A percentile compares a stretch with the other conserved stretches of the same genome.
Conservation (phyloP, 2,888 invertebrate species). For the Brachyptera putata region DNA sequence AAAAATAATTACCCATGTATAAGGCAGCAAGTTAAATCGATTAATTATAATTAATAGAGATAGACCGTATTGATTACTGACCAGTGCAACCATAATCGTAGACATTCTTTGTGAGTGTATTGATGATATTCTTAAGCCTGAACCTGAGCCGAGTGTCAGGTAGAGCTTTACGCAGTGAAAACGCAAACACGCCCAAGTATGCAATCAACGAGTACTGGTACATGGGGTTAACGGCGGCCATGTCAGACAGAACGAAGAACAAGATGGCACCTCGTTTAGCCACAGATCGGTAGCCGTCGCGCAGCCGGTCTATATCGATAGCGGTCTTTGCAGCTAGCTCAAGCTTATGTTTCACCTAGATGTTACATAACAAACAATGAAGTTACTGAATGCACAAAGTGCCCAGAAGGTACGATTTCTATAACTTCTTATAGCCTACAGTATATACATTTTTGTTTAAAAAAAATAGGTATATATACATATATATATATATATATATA, state of each 20-base stretch:
- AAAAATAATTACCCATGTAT: too few relatives aligned
- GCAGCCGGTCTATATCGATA: conserved; percentile 72
- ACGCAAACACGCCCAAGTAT: conserved; percentile 79
- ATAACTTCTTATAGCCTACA: too few relatives aligned
- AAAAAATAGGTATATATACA: too few relatives aligned
- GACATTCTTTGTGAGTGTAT: conserved; percentile 78
- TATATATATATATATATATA: too few relatives aligned
- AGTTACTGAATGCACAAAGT: too few relatives aligned
- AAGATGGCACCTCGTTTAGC: conserved; percentile 84
- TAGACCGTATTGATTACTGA: too few relatives aligned
- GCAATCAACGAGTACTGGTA: conserved; percentile 87
- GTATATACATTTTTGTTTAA: too few relatives aligned
- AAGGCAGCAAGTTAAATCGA: too few relatives aligned
- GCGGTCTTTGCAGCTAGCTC: conserved; percentile 70
- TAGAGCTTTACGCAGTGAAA: conserved; percentile 74
- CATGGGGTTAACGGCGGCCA: conserved; percentile 86
- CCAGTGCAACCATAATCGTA: conserved; percentile 89
- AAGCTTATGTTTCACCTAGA: conserved; percentile 69
- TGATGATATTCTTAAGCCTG: conserved; percentile 76
- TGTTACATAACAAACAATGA: conserved; percentile 23
- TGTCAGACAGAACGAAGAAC: conserved; percentile 86
- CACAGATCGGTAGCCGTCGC: conserved; percentile 81
- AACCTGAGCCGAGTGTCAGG: conserved; percentile 72
- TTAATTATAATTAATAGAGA: too few relatives aligned
- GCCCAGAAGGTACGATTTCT: too few relatives aligned